Percentiles rank a stretch among this genome's conserved stretches.
Evolutionary conservation across 2,888 invertebrate genomes (phyloP).

Genomic region (Tachina lurida): DNA sequence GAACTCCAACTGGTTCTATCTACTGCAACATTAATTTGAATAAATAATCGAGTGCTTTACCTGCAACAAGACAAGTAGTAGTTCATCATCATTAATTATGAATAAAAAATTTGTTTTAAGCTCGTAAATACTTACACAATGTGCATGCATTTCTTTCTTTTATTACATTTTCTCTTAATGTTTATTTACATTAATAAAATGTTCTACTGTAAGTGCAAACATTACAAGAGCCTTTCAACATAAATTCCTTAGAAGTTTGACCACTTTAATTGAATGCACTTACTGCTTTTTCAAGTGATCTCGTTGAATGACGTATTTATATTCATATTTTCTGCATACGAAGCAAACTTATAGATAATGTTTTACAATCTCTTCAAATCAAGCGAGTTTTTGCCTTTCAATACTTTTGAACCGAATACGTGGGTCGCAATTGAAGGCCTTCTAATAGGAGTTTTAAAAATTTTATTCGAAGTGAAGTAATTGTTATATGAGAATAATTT

Average conservation of each 20-base stretch:
- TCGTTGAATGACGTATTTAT: constrained; percentile 41
- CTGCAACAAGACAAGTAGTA: background rate
- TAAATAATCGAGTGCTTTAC: constrained; percentile 22
- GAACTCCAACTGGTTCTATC: background rate
- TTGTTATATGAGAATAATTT: background rate
- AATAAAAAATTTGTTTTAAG: background rate
- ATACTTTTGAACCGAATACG: background rate
- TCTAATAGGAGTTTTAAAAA: background rate
- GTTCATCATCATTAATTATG: constrained; percentile 21
- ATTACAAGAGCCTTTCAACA: constrained; percentile 38
- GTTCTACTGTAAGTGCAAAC: constrained; percentile 13
- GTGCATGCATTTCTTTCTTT: constrained; percentile 9
- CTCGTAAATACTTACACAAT: constrained; percentile 22
- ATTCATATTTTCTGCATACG: constrained; percentile 23
- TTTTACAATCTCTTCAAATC: constrained; percentile 48
- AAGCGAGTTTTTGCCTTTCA: background rate
- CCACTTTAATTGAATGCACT: constrained; percentile 48
- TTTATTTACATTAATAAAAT: constrained; percentile 39
- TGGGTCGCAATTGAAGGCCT: background rate
- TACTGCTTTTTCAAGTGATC: constrained; percentile 53
- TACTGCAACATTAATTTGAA: background rate
- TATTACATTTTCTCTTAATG: background rate
- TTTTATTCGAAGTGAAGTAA: background rate
- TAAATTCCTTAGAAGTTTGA: constrained; percentile 44
- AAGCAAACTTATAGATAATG: constrained; percentile 3